Conservation (phyloP, 2,797 vertebrate species). For the Danionella dracula region DNA sequence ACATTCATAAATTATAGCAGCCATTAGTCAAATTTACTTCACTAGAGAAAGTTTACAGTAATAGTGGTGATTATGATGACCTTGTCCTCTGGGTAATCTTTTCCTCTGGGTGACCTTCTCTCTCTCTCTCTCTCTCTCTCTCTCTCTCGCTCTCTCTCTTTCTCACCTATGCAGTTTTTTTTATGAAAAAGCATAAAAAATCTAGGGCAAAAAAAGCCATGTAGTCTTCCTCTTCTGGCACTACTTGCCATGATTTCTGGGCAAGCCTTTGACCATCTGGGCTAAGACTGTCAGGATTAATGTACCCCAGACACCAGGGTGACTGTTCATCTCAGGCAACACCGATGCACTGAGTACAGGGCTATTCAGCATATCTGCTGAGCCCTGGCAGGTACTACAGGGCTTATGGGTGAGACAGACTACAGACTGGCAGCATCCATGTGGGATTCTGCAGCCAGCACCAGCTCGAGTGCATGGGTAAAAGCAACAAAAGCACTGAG, state of each 20-base stretch:
- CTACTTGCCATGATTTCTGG: conserved; percentile 3
- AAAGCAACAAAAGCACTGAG: conserved; percentile 20
- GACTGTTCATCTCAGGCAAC: conserved; percentile 17
- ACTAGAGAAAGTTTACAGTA: conserved; percentile 15
- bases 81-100: neutral
- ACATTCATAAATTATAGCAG: neutral
- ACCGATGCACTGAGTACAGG: conserved; percentile 33
- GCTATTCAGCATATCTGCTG: conserved; percentile 29
- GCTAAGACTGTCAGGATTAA: conserved; percentile 31
- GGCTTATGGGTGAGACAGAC: conserved; percentile 33
- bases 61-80: neutral
- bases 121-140: too few species aligned
- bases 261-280: conserved; percentile 39
- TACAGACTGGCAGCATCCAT: conserved; percentile 19
- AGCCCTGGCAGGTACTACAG: conserved; percentile 23
- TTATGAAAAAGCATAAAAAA: too few species aligned
- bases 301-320: conserved; percentile 22
- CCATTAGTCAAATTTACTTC: conserved; percentile 11
- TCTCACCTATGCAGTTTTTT: too few species aligned
- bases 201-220: neutral
- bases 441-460: neutral
- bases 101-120: too few species aligned
- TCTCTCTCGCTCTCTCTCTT: too few species aligned
- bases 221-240: conserved; percentile 28
- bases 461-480: neutral